These are phyloP conservation scores for Zaprionus gabonicus DNA, from an alignment of 1,140 invertebrate species.

Conservation along the genomic window DNA sequence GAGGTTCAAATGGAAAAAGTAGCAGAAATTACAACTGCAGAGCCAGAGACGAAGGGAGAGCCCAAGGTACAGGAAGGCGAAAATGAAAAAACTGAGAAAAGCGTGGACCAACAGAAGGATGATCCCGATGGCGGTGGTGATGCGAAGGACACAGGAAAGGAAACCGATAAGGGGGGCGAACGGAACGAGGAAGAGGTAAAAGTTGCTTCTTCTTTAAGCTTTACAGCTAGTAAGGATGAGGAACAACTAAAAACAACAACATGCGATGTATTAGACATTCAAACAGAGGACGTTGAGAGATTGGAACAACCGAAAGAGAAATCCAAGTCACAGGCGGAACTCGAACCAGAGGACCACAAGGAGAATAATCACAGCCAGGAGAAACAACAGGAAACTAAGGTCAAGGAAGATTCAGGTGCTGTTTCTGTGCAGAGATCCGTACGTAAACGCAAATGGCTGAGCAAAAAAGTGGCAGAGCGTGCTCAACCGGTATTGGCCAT, in stretches of 20 bases:
- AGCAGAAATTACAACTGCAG: neutral
- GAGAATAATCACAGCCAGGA: slow-evolving; percentile 55
- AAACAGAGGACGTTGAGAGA: slow-evolving; percentile 69
- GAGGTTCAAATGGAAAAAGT: slow-evolving; percentile 16
- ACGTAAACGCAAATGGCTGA: slow-evolving; percentile 79
- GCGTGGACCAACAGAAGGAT: slow-evolving; percentile 27
- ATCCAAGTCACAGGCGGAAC: slow-evolving; percentile 26
- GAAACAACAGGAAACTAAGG: slow-evolving; percentile 2
- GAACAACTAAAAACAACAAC: slow-evolving; percentile 77
- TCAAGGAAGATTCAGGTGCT: slow-evolving; percentile 24
- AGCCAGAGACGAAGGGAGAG: neutral
- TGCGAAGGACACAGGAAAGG: slow-evolving; percentile 14
- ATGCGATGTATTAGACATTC: slow-evolving; percentile 80
- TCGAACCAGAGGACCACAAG: slow-evolving; percentile 56
- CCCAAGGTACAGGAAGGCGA: slow-evolving; percentile 27
- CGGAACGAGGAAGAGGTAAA: slow-evolving; percentile 70
- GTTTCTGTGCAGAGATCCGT: slow-evolving; percentile 55
- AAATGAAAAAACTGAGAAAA: slow-evolving; percentile 5
- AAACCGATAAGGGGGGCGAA: slow-evolving; percentile 11
- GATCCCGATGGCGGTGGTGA: slow-evolving; percentile 23
- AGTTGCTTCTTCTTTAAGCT: slow-evolving; percentile 76
- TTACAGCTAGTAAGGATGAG: slow-evolving; percentile 71
- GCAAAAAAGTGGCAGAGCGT: slow-evolving; percentile 68
- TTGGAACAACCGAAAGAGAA: slow-evolving; percentile 43
- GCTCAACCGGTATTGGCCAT: slow-evolving; percentile 86